A percentile compares a stretch with the other conserved stretches of the same genome.
Conservation (phyloP, 2,113 vertebrate species). For the Nannospalax galili region DNA sequence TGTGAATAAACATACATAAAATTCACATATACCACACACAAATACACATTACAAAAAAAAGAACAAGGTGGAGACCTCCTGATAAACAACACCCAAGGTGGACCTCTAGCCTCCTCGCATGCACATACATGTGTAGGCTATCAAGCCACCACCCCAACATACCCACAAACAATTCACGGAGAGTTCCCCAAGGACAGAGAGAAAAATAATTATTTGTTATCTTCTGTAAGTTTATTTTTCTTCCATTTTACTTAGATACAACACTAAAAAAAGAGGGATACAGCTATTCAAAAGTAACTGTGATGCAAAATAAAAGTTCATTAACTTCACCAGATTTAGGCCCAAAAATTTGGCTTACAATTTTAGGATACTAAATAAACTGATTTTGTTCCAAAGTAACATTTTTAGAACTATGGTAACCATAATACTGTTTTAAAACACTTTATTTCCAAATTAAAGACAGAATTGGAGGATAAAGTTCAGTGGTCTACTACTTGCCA, state of each 20-base stretch:
- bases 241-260: background rate
- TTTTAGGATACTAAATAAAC: background rate
- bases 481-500: too few relatives aligned
- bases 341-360: background rate
- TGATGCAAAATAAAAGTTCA: background rate
- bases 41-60: background rate
- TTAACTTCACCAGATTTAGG: background rate
- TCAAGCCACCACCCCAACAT: background rate
- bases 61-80: background rate
- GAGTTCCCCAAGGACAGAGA: background rate
- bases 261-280: background rate
- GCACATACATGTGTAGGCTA: background rate
- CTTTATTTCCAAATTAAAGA: constrained; percentile 13
- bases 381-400: constrained; percentile 20
- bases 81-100: background rate
- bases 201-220: constrained; percentile 16
- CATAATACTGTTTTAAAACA: background rate
- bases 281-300: constrained; percentile 5
- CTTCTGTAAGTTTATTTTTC: background rate
- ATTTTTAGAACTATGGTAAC: background rate
- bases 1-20: background rate
- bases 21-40: background rate
- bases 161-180: background rate
- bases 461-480: background rate
- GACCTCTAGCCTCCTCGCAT: too few relatives aligned